Conservation (phyloP, 2,113 vertebrate genomes). For the Phyllostomus hastatus region DNA sequence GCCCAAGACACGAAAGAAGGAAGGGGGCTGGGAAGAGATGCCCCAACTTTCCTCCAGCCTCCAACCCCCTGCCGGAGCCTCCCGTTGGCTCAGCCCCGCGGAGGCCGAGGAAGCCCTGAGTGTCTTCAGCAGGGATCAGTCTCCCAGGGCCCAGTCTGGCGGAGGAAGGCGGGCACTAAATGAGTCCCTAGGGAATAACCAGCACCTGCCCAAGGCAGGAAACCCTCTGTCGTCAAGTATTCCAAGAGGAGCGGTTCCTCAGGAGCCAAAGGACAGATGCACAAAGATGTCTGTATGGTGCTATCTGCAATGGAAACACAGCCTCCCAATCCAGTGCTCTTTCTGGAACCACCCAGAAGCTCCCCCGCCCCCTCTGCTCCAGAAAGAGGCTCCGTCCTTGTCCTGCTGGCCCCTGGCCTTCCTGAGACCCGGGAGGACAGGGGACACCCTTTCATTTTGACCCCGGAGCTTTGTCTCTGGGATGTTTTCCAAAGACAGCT, state of each 20-base stretch:
- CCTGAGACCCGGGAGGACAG: background rate
- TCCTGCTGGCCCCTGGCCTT: background rate
- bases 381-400: background rate
- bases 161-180: background rate
- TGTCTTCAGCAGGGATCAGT: background rate
- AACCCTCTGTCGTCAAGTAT: background rate
- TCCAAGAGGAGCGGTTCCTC: background rate
- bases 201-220: background rate
- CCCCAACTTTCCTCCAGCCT: background rate
- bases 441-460: background rate
- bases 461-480: background rate
- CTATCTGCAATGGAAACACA: background rate
- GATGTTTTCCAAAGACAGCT: background rate
- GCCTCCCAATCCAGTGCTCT: background rate
- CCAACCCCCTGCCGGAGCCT: background rate
- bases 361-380: background rate
- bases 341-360: background rate
- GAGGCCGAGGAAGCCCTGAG: background rate
- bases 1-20: background rate
- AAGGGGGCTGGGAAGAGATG: background rate
- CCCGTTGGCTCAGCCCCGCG: accelerated
- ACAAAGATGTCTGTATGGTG: background rate
- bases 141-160: accelerated
- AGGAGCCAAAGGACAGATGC: background rate
- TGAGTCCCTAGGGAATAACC: background rate